phyloP scores from a whole-genome alignment of 2,888 invertebrate genomes.

The Drosophila subsilvestris region DNA sequence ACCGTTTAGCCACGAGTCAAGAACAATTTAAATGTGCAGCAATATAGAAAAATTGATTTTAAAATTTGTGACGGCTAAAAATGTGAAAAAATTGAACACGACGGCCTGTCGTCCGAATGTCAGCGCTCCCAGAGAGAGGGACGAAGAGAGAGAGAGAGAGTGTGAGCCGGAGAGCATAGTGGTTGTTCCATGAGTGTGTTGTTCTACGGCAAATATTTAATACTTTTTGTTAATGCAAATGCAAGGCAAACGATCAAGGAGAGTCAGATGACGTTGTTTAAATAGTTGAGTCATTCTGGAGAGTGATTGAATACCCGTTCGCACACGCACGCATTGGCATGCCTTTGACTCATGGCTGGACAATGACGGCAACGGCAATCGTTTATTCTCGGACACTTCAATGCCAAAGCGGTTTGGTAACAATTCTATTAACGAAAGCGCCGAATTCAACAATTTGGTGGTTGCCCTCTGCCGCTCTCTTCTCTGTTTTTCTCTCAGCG shows the following conservation, averaged over 20 bases:
- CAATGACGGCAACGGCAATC: constrained; percentile 19
- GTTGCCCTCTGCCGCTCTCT: constrained; percentile 21
- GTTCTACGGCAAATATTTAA: constrained; percentile 41
- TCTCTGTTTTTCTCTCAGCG: constrained; percentile 6
- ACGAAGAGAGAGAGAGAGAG: constrained; percentile 34
- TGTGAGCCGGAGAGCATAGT: constrained; percentile 51
- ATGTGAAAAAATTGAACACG: constrained; percentile 61
- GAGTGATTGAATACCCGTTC: constrained; percentile 35
- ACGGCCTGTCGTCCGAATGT: constrained; percentile 62
- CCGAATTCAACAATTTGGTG: constrained; percentile 26
- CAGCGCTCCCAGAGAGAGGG: constrained; percentile 33
- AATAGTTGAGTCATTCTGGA: constrained; percentile 42
- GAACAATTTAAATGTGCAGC: constrained; percentile 51
- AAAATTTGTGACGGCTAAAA: constrained; percentile 57
- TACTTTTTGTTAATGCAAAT: constrained; percentile 21
- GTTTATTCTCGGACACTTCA: constrained; percentile 11
- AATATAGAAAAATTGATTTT: constrained; percentile 45
- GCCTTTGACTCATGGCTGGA: constrained; percentile 35
- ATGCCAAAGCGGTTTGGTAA: constrained; percentile 12
- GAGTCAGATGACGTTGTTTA: constrained; percentile 29
- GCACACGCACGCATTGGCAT: constrained; percentile 6
- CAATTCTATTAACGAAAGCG: constrained; percentile 8
- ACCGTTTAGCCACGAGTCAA: constrained; percentile 48
- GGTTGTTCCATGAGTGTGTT: constrained; percentile 52
- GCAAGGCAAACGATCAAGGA: constrained; percentile 36